A percentile compares a stretch with the other conserved stretches of the same genome.
Evolutionary conservation across 2,113 vertebrate species (phyloP).

Genomic region (Psittacara wagleri): DNA sequence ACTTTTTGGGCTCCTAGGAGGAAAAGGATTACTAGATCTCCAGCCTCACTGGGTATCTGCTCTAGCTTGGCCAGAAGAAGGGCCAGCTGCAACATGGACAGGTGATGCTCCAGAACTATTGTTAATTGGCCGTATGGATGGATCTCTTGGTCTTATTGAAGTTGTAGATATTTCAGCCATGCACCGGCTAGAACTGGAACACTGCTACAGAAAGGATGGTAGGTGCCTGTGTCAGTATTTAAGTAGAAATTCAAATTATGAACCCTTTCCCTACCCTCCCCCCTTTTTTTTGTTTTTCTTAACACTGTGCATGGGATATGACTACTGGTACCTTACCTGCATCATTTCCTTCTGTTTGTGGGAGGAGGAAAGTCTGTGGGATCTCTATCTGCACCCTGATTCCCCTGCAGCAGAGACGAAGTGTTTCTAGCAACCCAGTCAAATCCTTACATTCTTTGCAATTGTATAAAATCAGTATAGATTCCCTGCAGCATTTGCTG

Average conservation of each 20-base stretch:
- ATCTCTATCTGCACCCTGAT: background rate
- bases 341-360: background rate
- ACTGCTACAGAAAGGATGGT: constrained; percentile 97
- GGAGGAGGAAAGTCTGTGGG: background rate
- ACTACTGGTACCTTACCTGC: background rate
- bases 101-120: constrained; percentile 88
- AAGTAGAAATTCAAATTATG: background rate
- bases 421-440: background rate
- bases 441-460: background rate
- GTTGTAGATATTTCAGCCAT: constrained; percentile 86
- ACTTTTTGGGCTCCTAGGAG: constrained; percentile 75
- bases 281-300: background rate
- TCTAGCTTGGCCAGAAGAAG: constrained; percentile 89
- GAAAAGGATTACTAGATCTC: constrained; percentile 88
- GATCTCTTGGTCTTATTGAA: constrained; percentile 91
- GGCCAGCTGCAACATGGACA: constrained; percentile 81
- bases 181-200: constrained; percentile 88
- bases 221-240: background rate
- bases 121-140: constrained; percentile 94
- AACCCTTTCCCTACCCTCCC: accelerated
- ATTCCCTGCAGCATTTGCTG: background rate
- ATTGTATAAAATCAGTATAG: too few relatives aligned
- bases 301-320: background rate
- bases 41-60: constrained; percentile 97
- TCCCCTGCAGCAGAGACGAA: background rate